These are phyloP conservation scores for Psettodes erumei DNA, from an alignment of 2,113 vertebrate species.

Conservation along the genomic window DNA sequence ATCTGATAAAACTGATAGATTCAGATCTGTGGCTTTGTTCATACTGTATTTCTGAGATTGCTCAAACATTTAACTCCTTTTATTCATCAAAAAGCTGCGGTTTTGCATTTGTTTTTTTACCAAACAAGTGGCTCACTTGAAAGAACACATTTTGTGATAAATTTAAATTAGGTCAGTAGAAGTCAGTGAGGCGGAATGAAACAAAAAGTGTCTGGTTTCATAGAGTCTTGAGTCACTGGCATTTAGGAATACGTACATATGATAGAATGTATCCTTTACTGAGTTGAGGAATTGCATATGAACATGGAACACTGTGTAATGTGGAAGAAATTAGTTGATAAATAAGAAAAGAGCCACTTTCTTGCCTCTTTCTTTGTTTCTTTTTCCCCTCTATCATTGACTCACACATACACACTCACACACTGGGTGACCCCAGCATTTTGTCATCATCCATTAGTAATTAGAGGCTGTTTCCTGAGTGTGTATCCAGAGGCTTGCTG, in stretches of 20 bases:
- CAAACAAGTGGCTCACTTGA: background rate
- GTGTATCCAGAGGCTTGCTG: constrained; percentile 65
- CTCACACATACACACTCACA: constrained; percentile 30
- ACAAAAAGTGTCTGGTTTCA: background rate
- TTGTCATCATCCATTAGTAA: constrained; percentile 76
- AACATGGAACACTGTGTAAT: background rate
- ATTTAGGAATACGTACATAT: too few relatives aligned
- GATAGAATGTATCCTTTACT: too few relatives aligned
- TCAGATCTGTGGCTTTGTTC: background rate
- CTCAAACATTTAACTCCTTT: background rate
- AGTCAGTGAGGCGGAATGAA: background rate
- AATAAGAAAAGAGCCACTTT: constrained; percentile 40
- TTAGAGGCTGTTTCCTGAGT: constrained; percentile 73
- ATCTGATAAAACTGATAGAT: background rate
- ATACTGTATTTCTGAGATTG: background rate
- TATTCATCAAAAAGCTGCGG: background rate
- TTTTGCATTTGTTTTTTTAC: background rate
- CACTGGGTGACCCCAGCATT: constrained; percentile 61
- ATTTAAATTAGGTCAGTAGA: background rate
- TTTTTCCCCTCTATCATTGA: constrained; percentile 1
- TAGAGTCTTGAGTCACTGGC: background rate
- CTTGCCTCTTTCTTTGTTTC: constrained; percentile 26
- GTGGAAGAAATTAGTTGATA: constrained; percentile 20
- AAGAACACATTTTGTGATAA: background rate
- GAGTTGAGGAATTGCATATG: background rate